Conservation (phyloP, 2,113 vertebrate species). For the Aythya baeri region DNA sequence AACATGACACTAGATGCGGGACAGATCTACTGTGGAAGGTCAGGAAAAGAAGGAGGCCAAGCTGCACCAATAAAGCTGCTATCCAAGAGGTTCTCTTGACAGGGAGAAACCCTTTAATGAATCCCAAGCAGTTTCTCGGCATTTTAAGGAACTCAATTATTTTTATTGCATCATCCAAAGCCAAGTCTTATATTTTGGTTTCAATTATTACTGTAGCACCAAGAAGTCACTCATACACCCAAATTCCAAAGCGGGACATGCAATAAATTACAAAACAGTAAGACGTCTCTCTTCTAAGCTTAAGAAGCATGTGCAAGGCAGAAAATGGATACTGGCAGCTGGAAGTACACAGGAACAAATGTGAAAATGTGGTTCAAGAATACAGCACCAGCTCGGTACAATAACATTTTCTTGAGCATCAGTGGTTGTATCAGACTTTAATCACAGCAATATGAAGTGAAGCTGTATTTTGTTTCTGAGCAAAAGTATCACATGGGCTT, state of each 20-base stretch:
- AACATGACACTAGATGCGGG: background rate
- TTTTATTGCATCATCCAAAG: background rate
- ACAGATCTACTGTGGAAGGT: background rate
- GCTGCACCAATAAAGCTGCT: background rate
- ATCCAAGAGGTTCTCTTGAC: background rate
- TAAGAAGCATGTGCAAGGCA: background rate
- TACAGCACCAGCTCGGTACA: background rate
- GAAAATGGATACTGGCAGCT: background rate
- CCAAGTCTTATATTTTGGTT: background rate
- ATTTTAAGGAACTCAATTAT: background rate
- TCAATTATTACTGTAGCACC: background rate
- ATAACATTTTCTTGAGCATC: background rate
- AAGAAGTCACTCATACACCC: background rate
- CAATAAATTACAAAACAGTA: background rate
- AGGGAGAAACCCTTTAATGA: background rate
- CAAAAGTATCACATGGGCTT: background rate
- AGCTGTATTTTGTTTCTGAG: background rate
- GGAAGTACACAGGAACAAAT: background rate
- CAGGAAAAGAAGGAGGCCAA: background rate
- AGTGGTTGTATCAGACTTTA: background rate
- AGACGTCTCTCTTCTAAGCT: background rate
- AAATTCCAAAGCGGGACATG: conserved; percentile 2
- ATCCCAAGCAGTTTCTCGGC: background rate
- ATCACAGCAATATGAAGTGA: background rate
- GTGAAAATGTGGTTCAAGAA: background rate